Conservation (phyloP, 64 coral and sea anemone genomes). For the Stichodactyla mertensii region DNA sequence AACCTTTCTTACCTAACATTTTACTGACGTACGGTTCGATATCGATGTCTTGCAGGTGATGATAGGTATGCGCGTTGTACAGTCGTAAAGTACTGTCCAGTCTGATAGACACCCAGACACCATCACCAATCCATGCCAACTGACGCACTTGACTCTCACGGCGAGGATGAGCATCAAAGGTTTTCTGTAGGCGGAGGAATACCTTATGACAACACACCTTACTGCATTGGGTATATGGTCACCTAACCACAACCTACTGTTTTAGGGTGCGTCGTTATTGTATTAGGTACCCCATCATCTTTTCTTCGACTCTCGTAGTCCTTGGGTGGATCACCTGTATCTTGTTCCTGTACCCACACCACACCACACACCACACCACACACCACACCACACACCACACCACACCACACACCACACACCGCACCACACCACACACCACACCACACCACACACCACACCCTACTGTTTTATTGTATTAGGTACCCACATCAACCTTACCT, state of each 20-base stretch:
- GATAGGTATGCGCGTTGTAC: constrained; percentile 88
- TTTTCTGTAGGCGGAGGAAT: constrained; percentile 55
- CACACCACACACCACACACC: no score
- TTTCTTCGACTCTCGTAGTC: constrained; percentile 93
- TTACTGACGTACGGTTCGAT: constrained; percentile 97
- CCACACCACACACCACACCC: constrained; percentile 94
- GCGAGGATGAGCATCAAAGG: constrained; percentile 95
- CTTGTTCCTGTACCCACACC: constrained; percentile 98
- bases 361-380: no score
- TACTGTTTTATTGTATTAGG: neutral
- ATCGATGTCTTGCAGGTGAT: constrained; percentile 95
- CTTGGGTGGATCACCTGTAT: constrained; percentile 95
- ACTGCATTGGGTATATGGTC: constrained; percentile 42
- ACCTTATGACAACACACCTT: constrained; percentile 47
- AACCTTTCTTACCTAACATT: constrained; percentile 60
- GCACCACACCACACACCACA: no score
- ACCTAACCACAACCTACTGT: constrained; percentile 80
- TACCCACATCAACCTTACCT: constrained; percentile 39
- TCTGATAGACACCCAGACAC: constrained; percentile 98
- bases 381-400: no score
- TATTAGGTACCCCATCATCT: neutral
- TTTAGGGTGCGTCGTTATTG: no score
- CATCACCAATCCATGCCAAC: constrained; percentile 94
- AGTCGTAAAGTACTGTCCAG: constrained; percentile 91
- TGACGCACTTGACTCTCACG: constrained; percentile 97